Conservation (phyloP, 2,797 vertebrate species). For the Zenarchopterus dispar region DNA sequence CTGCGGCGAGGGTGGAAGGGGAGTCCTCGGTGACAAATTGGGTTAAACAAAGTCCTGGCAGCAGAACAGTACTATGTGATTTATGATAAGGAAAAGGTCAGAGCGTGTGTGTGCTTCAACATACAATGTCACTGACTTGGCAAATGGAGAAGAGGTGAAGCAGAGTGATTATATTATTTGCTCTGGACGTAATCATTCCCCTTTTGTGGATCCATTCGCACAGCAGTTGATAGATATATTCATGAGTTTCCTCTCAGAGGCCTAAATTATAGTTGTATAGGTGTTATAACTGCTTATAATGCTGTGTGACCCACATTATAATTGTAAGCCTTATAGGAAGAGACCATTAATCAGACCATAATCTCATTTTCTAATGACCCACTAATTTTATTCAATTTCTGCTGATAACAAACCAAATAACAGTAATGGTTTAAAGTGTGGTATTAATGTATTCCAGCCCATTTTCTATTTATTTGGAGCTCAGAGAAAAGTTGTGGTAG, state of each 20-base stretch:
- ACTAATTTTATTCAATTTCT: conserved; percentile 10
- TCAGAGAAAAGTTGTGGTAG: not conserved
- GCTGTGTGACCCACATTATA: conserved; percentile 13
- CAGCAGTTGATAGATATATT: conserved; percentile 36
- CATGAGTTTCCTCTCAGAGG: conserved; percentile 36
- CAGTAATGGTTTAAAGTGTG: conserved; percentile 14
- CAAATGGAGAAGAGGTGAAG: conserved; percentile 52
- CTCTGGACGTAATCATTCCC: conserved; percentile 27
- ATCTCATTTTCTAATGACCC: conserved; percentile 9
- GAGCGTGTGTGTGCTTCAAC: conserved; percentile 46
- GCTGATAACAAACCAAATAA: conserved; percentile 25
- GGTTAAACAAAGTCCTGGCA: conserved; percentile 81
- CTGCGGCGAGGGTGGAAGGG: conserved; percentile 49
- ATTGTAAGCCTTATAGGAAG: not conserved
- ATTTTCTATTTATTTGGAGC: conserved; percentile 14
- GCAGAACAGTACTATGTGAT: conserved; percentile 76
- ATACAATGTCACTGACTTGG: conserved; percentile 32
- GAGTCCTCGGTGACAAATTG: conserved; percentile 81
- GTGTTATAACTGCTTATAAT: conserved; percentile 1
- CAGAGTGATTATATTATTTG: conserved; percentile 46
- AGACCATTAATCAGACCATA: not conserved
- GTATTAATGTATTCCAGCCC: conserved; percentile 25
- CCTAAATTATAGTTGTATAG: not conserved
- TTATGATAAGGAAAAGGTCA: conserved; percentile 82
- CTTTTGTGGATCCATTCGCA: conserved; percentile 12